A percentile compares a stretch with the other conserved stretches of the same genome.
phyloP scores from a whole-genome alignment of 2,888 invertebrate genomes.

The Corbicula japonica region DNA sequence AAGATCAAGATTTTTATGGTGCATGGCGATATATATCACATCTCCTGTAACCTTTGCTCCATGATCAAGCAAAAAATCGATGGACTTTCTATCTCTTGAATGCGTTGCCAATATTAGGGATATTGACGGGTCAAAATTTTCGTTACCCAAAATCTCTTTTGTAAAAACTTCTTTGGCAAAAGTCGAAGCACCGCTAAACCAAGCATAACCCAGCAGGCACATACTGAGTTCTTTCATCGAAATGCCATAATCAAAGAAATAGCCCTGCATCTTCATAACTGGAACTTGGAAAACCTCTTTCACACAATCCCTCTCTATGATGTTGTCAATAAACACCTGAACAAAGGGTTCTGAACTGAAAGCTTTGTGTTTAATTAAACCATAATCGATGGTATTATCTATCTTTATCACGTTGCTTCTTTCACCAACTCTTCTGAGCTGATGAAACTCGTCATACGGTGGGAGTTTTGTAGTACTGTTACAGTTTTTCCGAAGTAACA shows the following conservation, averaged over 20 bases:
- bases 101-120: conserved; percentile 26
- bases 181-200: neutral
- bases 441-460: neutral
- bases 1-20: neutral
- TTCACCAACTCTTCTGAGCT: neutral
- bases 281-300: neutral
- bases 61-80: conserved; percentile 8
- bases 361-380: conserved; percentile 18
- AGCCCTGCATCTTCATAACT: conserved; percentile 32
- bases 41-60: conserved; percentile 11
- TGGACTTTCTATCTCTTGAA: neutral
- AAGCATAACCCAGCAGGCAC: conserved; percentile 14
- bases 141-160: neutral
- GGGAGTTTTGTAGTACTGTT: neutral
- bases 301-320: neutral
- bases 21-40: conserved; percentile 29
- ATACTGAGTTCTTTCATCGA: conserved; percentile 2
- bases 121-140: neutral
- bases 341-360: conserved; percentile 18
- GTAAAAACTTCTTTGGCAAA: conserved; percentile 8
- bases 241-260: conserved; percentile 28
- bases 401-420: neutral
- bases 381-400: conserved; percentile 11
- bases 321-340: conserved; percentile 1
- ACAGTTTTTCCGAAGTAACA: conserved; percentile 12